These are phyloP conservation scores for Globodera rostochiensis DNA, from an alignment of 1,140 invertebrate species.

Conservation along the genomic window DNA sequence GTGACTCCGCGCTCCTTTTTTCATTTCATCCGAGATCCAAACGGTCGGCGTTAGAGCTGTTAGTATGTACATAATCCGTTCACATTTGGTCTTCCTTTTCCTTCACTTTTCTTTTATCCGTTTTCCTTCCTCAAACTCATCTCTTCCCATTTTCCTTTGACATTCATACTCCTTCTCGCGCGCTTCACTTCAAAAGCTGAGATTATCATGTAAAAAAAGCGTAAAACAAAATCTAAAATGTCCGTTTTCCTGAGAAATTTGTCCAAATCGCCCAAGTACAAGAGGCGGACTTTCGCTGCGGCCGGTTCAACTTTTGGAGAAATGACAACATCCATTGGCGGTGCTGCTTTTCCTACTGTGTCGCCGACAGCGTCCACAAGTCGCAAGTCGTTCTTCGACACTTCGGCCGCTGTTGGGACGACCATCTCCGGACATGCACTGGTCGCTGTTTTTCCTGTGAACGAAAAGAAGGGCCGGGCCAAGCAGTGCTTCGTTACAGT, in stretches of 20 bases:
- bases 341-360: conserved; percentile 29
- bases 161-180: neutral
- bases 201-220: neutral
- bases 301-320: neutral
- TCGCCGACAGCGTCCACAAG: conserved; percentile 28
- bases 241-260: conserved; percentile 3
- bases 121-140: neutral
- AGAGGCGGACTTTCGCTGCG: neutral
- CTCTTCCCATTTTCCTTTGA: no score
- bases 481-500: conserved; percentile 26
- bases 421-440: conserved; percentile 22
- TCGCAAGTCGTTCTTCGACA: conserved; percentile 28
- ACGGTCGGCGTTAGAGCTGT: neutral
- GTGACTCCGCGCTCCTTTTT: neutral
- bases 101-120: neutral
- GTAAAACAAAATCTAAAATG: neutral
- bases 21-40: neutral
- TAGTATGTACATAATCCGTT: neutral
- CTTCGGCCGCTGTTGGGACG: neutral
- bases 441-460: conserved; percentile 35
- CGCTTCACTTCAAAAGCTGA: no score
- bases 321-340: conserved; percentile 4
- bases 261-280: neutral
- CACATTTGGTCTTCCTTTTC: no score
- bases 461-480: conserved; percentile 22